Evolutionary conservation across 2,888 invertebrate species (phyloP), one percentile per base, ranked within the genome.

Genomic region (Lasioglossum zephyrum): DNA sequence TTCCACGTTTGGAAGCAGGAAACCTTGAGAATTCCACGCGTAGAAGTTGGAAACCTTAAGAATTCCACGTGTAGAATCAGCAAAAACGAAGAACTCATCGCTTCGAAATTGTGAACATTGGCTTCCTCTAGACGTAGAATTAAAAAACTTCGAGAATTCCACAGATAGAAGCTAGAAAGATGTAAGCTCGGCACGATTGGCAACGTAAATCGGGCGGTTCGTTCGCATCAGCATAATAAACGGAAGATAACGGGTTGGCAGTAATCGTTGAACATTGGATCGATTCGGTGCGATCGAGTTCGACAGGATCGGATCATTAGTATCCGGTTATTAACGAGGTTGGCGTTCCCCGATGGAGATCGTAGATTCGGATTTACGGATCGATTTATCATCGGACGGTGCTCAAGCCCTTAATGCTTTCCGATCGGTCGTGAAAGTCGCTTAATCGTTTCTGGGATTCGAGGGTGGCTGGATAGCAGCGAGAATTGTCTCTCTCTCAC

Each of bases 371-470:
- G 83, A 87, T 88, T 83, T 41, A 31, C 36, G 16, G 73, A 87
- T 80, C 88, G 82, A 92, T 92, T 87, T 79, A 91, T 92, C 90
- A 90, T 73, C 73, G 80, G 81, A 49, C 73, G 70, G 74, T 31
- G 79, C 75, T 77, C 81, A 76, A 44, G 49, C 66, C 49, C 49
- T 39, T 84, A 82, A 85, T 76, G 63, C 80, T 73, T 80, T 36
- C 70, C 73, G 49, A 80, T 78, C 60, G 36, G 36, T 44, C 75
- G 78, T 53, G 77, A 85, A 73, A 88, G 76, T 39, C 69, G 70
- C 82, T 85, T 80, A 85, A 88, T 85, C 79, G 63, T 81, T 83
- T 57, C 26, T 57, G 66, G 73, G 16, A 73, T 41, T 39, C 53
- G 41, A 53, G 75, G 83, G 44, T 81, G 81, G 70, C 31, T 36